Evolutionary conservation across 2,888 invertebrate genomes (phyloP).

Genomic region (Mythimna loreyi): DNA sequence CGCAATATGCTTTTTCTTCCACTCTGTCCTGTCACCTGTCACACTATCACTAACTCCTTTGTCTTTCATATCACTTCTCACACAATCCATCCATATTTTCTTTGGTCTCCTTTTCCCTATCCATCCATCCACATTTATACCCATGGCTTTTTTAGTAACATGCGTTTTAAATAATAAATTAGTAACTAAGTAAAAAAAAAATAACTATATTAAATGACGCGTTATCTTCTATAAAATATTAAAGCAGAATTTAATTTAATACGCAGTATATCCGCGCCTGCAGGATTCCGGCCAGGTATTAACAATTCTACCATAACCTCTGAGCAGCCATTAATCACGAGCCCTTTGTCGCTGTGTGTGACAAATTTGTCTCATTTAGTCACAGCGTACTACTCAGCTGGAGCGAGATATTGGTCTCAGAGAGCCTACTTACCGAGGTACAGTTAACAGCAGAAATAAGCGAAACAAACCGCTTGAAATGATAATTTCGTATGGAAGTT

Average conservation of each 20-base stretch:
- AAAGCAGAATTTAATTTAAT: background rate
- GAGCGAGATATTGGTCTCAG: constrained; percentile 20
- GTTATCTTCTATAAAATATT: background rate
- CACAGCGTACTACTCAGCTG: constrained; percentile 29
- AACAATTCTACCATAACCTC: constrained; percentile 44
- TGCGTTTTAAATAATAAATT: no score
- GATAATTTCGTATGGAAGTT: no score
- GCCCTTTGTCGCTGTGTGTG: constrained; percentile 39
- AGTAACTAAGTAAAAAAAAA: no score
- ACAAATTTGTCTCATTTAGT: constrained; percentile 56
- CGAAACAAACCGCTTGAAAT: no score
- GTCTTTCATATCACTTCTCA: no score
- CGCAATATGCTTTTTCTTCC: no score
- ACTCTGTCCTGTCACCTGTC: no score
- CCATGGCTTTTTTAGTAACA: no score
- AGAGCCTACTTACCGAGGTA: constrained; percentile 9
- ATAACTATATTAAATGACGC: background rate
- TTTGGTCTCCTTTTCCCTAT: no score
- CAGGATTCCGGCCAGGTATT: constrained; percentile 31
- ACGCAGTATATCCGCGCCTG: background rate
- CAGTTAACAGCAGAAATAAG: background rate
- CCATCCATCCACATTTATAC: no score
- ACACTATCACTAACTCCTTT: no score
- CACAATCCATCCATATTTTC: no score
- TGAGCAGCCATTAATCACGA: constrained; percentile 54